phyloP scores from a whole-genome alignment of 2,113 vertebrate species.

The Thamnaconus septentrionalis region DNA sequence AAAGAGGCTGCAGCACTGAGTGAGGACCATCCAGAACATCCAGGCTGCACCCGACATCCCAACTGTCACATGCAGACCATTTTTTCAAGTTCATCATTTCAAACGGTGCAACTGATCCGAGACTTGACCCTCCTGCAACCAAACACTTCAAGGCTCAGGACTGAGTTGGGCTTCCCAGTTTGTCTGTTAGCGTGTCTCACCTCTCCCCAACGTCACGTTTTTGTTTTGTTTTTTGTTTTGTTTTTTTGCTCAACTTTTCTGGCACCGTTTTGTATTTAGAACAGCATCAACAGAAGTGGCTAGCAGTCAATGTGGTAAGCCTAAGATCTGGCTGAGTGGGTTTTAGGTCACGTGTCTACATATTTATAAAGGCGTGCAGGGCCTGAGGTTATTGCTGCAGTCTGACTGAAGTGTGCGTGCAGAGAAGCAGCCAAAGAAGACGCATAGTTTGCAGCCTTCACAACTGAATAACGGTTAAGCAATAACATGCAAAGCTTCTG shows the following conservation, averaged over 20 bases:
- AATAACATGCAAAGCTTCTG: slow-evolving; percentile 30
- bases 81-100: slow-evolving; percentile 8
- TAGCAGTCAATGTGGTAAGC: background rate
- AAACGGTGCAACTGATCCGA: slow-evolving; percentile 8
- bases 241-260: too few species aligned
- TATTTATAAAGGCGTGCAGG: too few species aligned
- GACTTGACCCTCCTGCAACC: slow-evolving; percentile 15
- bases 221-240: background rate
- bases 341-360: background rate
- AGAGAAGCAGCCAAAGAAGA: too few species aligned
- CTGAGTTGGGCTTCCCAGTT: slow-evolving; percentile 33
- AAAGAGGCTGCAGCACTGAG: slow-evolving; percentile 93
- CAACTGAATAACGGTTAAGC: slow-evolving; percentile 4
- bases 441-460: too few species aligned
- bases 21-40: slow-evolving; percentile 37
- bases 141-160: slow-evolving; percentile 33
- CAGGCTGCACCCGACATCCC: slow-evolving; percentile 35
- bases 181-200: slow-evolving; percentile 48
- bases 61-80: slow-evolving; percentile 1
- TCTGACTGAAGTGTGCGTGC: too few species aligned
- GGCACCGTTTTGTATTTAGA: slow-evolving; percentile 10
- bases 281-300: background rate
- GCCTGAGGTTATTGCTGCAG: too few species aligned
- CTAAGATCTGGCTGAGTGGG: background rate
- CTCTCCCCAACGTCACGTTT: background rate